Evolutionary conservation across 2,113 vertebrate genomes (phyloP), one percentile per base, ranked within the genome.

Genomic region (Penelope pileata): DNA sequence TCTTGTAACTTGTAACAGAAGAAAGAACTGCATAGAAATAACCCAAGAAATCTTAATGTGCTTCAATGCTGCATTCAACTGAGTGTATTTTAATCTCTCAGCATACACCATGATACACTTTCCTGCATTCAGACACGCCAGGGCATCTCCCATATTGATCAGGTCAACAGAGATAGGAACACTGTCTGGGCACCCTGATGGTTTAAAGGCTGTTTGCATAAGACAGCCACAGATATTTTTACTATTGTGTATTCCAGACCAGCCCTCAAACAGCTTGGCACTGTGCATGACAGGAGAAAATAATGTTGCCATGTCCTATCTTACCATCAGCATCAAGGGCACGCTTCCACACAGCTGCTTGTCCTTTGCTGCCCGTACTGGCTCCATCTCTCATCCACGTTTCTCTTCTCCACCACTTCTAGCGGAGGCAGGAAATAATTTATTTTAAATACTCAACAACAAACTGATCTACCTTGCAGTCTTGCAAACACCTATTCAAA

Each of bases 141-240:
- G 48, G 32, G 24, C 34, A 80, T 47, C 32, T 60, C 51, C 36
- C 2, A 9, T 15, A 50, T 23, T 42, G 36, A 51, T 38, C 8
- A 23, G 11, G 10, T 15, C 42, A 58, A 42, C 4, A 63, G n/a
- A 1, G 0, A n/a, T 2, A 32, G 36, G 8, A 17, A 22, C 19
- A 10, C 32, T 34, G 54, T 23, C 18, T 19, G 15, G 12, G n/a
- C 5, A 5, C 29, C 47, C 26, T 53, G 30, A 4, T 27, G 5
- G 12, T 67, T 42, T 66, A 53, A 32, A 77, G 27, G 10, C 27
- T 30, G 36, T 38, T 67, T 73, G 67, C 26, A 27, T 47, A 69
- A 29, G 80, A 17, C 19, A 22, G 15, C 32, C 26, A n/a, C 7
- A 30, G 76, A 24, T 15, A 5, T 64, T 75, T 89, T 90, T 50